Percentiles rank a stretch among this genome's conserved stretches.
Evolutionary conservation across 2,113 vertebrate genomes (phyloP).

Genomic region (Turnix velox): DNA sequence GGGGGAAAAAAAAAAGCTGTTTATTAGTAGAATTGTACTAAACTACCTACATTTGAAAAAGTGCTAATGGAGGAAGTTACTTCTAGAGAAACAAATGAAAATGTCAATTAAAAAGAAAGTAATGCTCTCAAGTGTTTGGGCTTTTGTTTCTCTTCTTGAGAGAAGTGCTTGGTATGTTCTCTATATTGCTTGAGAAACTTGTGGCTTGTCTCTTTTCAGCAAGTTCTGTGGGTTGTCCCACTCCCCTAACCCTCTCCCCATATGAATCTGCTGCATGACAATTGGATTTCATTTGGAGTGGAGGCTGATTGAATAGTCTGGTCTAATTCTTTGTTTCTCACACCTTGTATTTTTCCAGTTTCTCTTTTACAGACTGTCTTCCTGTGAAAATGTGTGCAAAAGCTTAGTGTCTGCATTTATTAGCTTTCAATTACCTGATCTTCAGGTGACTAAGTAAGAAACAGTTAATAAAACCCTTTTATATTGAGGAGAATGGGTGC

Average conservation of each 20-base stretch:
- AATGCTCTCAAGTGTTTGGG: no score
- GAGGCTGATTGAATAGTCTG: background rate
- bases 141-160: background rate
- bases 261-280: background rate
- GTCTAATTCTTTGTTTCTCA: background rate
- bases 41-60: background rate
- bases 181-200: background rate
- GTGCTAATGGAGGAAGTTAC: background rate
- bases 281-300: background rate
- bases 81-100: slow-evolving; percentile 19
- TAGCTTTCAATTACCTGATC: background rate
- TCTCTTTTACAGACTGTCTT: background rate
- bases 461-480: background rate
- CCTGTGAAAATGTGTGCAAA: background rate
- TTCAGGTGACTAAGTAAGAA: background rate
- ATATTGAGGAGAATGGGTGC: background rate
- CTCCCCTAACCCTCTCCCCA: no score
- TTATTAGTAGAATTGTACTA: slow-evolving; percentile 2
- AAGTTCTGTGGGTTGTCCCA: background rate
- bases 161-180: background rate
- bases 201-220: background rate
- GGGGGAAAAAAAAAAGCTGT: background rate
- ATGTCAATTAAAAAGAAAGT: slow-evolving; percentile 25
- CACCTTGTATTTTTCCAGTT: background rate
- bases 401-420: background rate